Evolutionary conservation across 2,113 vertebrate genomes (phyloP).

Genomic region (Heteronetta atricapilla): DNA sequence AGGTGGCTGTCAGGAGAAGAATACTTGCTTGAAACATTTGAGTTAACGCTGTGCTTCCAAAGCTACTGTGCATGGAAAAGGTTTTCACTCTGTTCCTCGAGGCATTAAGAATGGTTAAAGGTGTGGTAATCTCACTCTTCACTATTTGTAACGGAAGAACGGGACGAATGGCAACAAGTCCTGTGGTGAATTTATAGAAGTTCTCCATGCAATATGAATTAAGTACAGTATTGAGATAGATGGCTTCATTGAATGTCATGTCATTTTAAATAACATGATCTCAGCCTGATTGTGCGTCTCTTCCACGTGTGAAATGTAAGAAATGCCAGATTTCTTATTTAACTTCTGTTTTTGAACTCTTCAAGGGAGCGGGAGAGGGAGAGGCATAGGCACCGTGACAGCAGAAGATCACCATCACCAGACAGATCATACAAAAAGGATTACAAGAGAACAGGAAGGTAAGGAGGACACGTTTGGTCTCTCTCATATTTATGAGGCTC

Average conservation of each 20-base stretch:
- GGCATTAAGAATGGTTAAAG: background rate
- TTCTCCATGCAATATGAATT: background rate
- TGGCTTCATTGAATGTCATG: background rate
- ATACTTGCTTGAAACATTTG: background rate
- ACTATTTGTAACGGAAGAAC: background rate
- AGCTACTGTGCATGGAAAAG: background rate
- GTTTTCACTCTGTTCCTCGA: background rate
- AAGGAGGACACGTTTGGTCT: background rate
- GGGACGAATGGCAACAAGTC: background rate
- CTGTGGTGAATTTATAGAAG: background rate
- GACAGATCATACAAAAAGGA: constrained; percentile 88
- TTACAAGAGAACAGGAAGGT: constrained; percentile 88
- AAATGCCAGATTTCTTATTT: constrained; percentile 7
- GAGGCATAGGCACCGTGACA: constrained; percentile 88
- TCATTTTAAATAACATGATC: background rate
- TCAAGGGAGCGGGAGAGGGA: constrained; percentile 85
- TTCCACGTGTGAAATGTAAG: background rate
- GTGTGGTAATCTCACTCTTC: background rate
- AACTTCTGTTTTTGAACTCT: constrained; percentile 67
- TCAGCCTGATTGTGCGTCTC: background rate
- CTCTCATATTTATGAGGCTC: background rate
- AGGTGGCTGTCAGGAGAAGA: background rate
- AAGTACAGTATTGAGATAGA: rapidly evolving
- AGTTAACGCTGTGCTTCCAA: background rate
- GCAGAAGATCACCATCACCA: constrained; percentile 83